phyloP scores from a whole-genome alignment of 1,140 invertebrate genomes.

The Lamellibrachia luymesi region DNA sequence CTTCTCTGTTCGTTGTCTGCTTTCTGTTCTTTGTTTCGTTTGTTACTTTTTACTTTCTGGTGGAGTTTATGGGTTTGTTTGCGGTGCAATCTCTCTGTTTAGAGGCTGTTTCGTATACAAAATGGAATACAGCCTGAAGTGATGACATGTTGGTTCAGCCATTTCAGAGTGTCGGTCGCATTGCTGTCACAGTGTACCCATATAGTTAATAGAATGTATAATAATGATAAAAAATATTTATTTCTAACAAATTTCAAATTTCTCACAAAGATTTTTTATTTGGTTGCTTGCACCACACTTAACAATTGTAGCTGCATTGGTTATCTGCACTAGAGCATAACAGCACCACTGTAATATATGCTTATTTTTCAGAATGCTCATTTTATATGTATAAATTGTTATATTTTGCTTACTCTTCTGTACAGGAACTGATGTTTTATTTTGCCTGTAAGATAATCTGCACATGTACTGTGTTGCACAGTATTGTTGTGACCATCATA shows the following conservation, averaged over 20 bases:
- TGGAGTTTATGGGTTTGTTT: not conserved
- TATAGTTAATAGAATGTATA: no score
- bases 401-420: not conserved
- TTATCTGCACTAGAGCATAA: not conserved
- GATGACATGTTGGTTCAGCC: not conserved
- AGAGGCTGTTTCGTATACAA: not conserved
- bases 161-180: no score
- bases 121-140: not conserved
- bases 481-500: not conserved
- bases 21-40: conserved; percentile 97
- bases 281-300: not conserved
- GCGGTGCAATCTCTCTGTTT: not conserved
- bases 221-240: no score
- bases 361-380: not conserved
- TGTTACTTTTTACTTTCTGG: conserved; percentile 68
- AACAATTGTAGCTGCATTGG: not conserved
- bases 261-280: not conserved
- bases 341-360: not conserved
- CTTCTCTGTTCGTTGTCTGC: conserved; percentile 63
- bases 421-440: not conserved
- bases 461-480: not conserved
- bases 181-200: no score
- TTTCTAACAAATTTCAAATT: no score
- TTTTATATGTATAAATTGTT: not conserved
- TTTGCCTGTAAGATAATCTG: not conserved